Evolutionary conservation across 2,797 vertebrate species (phyloP).

Genomic region (Phoxinus dragarum): DNA sequence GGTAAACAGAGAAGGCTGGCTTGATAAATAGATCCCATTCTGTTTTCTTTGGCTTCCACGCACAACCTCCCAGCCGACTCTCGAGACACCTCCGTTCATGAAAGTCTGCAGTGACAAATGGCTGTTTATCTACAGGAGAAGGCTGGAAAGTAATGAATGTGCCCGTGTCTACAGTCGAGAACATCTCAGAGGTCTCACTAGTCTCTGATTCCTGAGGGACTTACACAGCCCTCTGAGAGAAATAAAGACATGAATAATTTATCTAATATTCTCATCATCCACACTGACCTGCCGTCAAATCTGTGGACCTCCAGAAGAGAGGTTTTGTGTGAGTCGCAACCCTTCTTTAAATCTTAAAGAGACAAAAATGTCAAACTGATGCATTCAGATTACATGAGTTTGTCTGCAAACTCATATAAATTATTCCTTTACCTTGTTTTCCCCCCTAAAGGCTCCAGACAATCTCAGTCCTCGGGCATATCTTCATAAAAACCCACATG

Average conservation of each 20-base stretch:
- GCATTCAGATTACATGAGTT: neutral
- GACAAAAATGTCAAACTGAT: neutral
- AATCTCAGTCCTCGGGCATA: neutral
- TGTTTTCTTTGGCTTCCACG: conserved; percentile 28
- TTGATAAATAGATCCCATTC: conserved; percentile 67
- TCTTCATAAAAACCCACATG: neutral
- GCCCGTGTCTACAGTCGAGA: neutral
- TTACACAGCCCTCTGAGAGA: neutral
- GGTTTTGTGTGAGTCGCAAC: neutral
- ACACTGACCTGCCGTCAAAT: neutral
- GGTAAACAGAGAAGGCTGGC: conserved; percentile 60
- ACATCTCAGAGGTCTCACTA: conserved; percentile 2
- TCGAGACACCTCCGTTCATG: conserved; percentile 11
- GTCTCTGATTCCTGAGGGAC: neutral
- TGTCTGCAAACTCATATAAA: neutral
- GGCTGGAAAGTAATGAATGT: conserved; percentile 42
- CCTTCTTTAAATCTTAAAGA: conserved; percentile 4
- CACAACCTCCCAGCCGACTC: conserved; percentile 28
- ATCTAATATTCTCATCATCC: neutral
- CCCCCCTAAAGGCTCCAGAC: neutral
- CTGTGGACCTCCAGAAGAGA: neutral
- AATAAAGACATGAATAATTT: conserved; percentile 11
- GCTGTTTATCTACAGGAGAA: conserved; percentile 47
- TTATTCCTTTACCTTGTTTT: neutral
- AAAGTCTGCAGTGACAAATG: conserved; percentile 34